Percentiles rank a stretch among this genome's conserved stretches.
phyloP scores from a whole-genome alignment of 2,797 vertebrate genomes.

The Enteromius fasciolatus region DNA sequence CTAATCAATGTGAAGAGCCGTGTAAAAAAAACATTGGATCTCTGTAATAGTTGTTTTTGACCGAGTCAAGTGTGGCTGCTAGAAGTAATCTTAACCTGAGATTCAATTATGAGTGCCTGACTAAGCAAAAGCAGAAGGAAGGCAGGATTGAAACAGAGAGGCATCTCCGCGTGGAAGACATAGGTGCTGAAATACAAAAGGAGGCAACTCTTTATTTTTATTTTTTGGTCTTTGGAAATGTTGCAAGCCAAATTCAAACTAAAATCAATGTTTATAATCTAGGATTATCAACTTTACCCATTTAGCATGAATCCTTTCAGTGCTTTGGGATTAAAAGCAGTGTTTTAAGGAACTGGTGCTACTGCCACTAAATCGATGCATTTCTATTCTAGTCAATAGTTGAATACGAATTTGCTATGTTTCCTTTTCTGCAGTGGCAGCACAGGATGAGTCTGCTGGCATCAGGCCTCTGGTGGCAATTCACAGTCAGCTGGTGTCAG shows the following conservation, averaged over 20 bases:
- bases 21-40: slow-evolving; percentile 97
- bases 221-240: background rate
- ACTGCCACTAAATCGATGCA: background rate
- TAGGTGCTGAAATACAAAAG: slow-evolving; percentile 7
- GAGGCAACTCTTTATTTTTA: background rate
- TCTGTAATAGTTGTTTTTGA: slow-evolving; percentile 99
- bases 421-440: slow-evolving; percentile 61
- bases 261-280: background rate
- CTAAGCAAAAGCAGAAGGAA: slow-evolving; percentile 75
- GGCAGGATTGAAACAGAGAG: slow-evolving; percentile 55
- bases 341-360: background rate
- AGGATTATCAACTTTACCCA: background rate
- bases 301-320: background rate
- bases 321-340: background rate
- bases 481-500: slow-evolving; percentile 65
- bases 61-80: slow-evolving; percentile 99
- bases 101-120: slow-evolving; percentile 89
- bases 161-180: background rate
- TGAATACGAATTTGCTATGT: slow-evolving; percentile 23
- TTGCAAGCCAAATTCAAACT: slow-evolving; percentile 2
- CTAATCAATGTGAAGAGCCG: slow-evolving; percentile 99
- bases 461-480: slow-evolving; percentile 31
- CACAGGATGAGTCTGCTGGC: slow-evolving; percentile 9
- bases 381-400: background rate
- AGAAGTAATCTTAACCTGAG: slow-evolving; percentile 99